Evolutionary conservation across 2,797 vertebrate species (phyloP), one percentile per base, ranked within the genome.

Genomic region (Chloroceryle amazona): DNA sequence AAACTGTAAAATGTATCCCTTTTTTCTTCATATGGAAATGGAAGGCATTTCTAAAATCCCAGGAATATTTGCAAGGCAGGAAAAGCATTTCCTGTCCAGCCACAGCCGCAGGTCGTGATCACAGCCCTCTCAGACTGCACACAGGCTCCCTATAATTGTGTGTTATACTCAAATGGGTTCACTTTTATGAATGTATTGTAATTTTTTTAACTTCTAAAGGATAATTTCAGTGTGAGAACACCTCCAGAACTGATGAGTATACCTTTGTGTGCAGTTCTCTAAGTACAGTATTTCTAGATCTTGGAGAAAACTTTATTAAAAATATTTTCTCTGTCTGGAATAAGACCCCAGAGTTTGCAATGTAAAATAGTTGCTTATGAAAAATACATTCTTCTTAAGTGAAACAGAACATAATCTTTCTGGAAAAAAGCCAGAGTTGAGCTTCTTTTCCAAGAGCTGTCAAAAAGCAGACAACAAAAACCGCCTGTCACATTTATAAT

Each of bases 281-380:
- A 76, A 82, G 47, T 58, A 28, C 60, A 63, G 7, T 42, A 66
- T 94, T 94, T 95, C 67, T 92, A 73, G 67, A 39, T 66, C 73
- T 91, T 49, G 55, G 33, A 91, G 66, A 35, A 70, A 95, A 81
- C 55, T 81, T 90, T 74, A 61, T 94, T 93, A 86, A 95, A 92
- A 96, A 54, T 90, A 81, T 44, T 81, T 85, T 86, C 41, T 93
- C 82, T 95, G 73, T 93, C 88, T 96, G 80, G 55, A 94, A 75
- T 81, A 81, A 66, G 42, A 86, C 39, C 55, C 16, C 19, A 28
- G 47, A 80, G 71, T 92, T 89, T 93, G 94, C 95, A 95, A 95
- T 92, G 95, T 94, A 96, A 95, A 96, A 66, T 54, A 90, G 70
- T 47, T 96, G 49, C 94, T 89, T 92, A 89, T 94, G 94, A 93